Percentiles rank a stretch among this genome's conserved stretches.
Evolutionary conservation across 1,140 invertebrate genomes (phyloP).

Genomic region (Dendroctonus ponderosae): DNA sequence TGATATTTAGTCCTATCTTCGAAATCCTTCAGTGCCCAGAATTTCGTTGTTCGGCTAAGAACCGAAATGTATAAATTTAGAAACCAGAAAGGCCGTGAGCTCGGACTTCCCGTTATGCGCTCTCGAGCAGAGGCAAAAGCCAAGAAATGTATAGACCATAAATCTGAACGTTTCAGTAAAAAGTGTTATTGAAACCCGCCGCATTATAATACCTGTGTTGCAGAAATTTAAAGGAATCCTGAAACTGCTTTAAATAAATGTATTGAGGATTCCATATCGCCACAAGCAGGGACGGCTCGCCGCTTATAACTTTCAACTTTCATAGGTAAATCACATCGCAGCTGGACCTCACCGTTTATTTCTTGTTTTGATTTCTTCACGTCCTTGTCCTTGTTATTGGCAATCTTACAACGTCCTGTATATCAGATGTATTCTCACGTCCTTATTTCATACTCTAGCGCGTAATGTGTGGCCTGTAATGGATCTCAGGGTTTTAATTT

Average conservation of each 20-base stretch:
- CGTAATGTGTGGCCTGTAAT: not conserved
- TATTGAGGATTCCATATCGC: slow-evolving; percentile 12
- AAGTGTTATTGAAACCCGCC: slow-evolving; percentile 21
- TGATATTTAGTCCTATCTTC: no score
- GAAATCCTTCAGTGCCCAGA: not conserved
- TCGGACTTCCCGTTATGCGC: slow-evolving; percentile 13
- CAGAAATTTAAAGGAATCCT: slow-evolving; percentile 10
- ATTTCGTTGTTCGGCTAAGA: slow-evolving; percentile 1
- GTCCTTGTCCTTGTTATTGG: not conserved
- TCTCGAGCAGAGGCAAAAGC: slow-evolving; percentile 4
- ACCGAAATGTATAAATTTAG: slow-evolving; percentile 23
- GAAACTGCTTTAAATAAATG: slow-evolving; percentile 8
- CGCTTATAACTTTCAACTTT: not conserved
- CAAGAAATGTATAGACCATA: slow-evolving; percentile 5
- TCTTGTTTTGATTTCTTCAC: not conserved
- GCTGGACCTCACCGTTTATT: not conserved
- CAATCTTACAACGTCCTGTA: no score
- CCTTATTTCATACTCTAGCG: no score
- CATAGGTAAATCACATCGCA: no score
- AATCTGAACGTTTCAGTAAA: slow-evolving; percentile 23
- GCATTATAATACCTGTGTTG: slow-evolving; percentile 21
- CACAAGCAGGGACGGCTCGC: not conserved
- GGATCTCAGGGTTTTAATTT: not conserved
- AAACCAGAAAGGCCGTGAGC: slow-evolving; percentile 21
- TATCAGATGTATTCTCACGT: no score